These are phyloP conservation scores for Unio pictorum DNA, from an alignment of 2,888 invertebrate species.

Conservation along the genomic window DNA sequence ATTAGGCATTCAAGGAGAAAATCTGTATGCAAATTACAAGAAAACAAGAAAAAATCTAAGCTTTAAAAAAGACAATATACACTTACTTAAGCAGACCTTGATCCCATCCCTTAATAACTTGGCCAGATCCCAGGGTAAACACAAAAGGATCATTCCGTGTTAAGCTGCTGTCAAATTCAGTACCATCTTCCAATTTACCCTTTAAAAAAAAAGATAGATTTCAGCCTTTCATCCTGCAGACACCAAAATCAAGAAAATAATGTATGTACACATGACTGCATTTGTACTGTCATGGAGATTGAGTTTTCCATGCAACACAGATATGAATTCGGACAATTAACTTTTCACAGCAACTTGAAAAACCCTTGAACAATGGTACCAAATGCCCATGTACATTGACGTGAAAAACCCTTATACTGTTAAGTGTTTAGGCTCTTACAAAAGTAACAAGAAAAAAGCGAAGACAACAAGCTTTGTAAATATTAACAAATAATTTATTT, in stretches of 20 bases:
- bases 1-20: no score
- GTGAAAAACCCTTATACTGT: no score
- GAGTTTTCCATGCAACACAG: not conserved
- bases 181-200: conserved; percentile 88
- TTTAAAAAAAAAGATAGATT: conserved; percentile 69
- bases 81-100: conserved; percentile 84
- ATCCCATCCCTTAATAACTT: conserved; percentile 94
- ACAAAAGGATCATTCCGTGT: conserved; percentile 82
- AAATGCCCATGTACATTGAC: no score
- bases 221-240: not conserved
- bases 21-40: no score
- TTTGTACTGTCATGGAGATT: not conserved
- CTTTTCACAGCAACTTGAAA: no score
- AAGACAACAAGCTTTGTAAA: no score
- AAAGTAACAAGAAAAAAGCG: no score
- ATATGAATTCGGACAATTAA: no score
- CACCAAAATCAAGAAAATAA: not conserved
- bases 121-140: conserved; percentile 86
- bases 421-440: no score
- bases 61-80: not conserved
- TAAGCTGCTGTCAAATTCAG: conserved; percentile 88
- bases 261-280: not conserved
- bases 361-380: no score
- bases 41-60: no score
- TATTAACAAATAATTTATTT: no score